These are phyloP conservation scores for Leucopternis melanops DNA, from an alignment of 2,113 vertebrate species.

Conservation along the genomic window DNA sequence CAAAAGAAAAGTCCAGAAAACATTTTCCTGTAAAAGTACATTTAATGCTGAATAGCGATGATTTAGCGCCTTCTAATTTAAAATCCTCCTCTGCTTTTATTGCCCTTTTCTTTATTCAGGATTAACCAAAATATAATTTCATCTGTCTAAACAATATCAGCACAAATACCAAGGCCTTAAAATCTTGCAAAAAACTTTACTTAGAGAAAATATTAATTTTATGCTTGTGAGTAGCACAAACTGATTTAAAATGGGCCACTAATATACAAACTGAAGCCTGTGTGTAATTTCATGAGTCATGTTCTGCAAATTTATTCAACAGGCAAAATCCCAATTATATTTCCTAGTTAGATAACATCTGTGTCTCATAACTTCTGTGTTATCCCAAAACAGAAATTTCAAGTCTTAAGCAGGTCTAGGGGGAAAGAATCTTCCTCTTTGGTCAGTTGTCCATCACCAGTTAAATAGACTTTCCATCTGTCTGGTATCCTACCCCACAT, in stretches of 20 bases:
- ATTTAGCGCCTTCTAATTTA: neutral
- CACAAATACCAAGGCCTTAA: neutral
- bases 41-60: neutral
- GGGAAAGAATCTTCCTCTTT: neutral
- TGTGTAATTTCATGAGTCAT: neutral
- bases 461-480: neutral
- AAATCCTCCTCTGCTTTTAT: neutral
- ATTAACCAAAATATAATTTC: neutral
- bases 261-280: neutral
- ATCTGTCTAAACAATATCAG: neutral
- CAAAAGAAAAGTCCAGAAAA: neutral
- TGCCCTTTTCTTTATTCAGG: neutral
- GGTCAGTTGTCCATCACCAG: neutral
- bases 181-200: neutral
- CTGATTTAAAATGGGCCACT: neutral
- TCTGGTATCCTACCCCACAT: neutral
- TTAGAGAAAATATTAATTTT: neutral
- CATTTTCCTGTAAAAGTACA: neutral
- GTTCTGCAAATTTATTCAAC: neutral
- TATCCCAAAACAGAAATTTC: neutral
- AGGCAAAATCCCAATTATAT: neutral
- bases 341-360: neutral
- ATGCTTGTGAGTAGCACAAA: neutral
- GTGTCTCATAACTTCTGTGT: neutral
- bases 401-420: neutral